A percentile compares a stretch with the other conserved stretches of the same genome.
These are phyloP conservation scores for Drosophila lacertosa DNA, from an alignment of 1,140 invertebrate genomes.

Conservation along the genomic window DNA sequence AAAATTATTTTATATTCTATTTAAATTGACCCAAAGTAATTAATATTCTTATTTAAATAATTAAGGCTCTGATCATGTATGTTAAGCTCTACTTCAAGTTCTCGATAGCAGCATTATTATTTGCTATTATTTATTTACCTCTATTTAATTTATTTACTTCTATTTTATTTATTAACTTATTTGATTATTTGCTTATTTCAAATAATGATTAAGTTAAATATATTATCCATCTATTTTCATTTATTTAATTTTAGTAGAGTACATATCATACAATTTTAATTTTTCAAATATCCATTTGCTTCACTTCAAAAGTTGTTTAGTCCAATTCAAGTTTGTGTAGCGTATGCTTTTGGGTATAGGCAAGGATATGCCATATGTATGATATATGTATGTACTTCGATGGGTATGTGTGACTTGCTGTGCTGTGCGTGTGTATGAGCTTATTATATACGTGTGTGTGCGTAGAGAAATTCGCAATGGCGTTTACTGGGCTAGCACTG, in stretches of 20 bases:
- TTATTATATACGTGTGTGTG: conserved; percentile 16
- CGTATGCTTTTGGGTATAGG: conserved; percentile 1
- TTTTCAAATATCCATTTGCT: neutral
- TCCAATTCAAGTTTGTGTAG: neutral
- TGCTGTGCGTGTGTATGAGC: conserved; percentile 4
- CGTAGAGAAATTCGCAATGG: conserved; percentile 62
- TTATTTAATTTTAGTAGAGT: neutral
- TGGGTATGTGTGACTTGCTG: conserved; percentile 13
- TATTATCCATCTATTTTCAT: too few relatives aligned
- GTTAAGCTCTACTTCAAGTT: too few relatives aligned
- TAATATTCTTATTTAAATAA: too few relatives aligned
- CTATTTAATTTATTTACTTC: too few relatives aligned
- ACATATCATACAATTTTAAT: neutral
- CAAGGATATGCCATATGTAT: conserved; percentile 30
- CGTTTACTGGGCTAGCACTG: conserved; percentile 64
- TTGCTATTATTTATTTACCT: too few relatives aligned
- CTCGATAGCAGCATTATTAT: too few relatives aligned
- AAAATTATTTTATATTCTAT: too few relatives aligned
- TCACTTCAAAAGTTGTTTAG: neutral
- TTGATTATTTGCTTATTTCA: too few relatives aligned
- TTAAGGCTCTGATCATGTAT: too few relatives aligned
- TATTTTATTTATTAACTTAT: too few relatives aligned
- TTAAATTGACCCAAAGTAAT: too few relatives aligned
- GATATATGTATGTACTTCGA: conserved; percentile 2
- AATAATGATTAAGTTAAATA: too few relatives aligned